phyloP scores from a whole-genome alignment of 1,140 invertebrate genomes.

The Caenorhabditis remanei region DNA sequence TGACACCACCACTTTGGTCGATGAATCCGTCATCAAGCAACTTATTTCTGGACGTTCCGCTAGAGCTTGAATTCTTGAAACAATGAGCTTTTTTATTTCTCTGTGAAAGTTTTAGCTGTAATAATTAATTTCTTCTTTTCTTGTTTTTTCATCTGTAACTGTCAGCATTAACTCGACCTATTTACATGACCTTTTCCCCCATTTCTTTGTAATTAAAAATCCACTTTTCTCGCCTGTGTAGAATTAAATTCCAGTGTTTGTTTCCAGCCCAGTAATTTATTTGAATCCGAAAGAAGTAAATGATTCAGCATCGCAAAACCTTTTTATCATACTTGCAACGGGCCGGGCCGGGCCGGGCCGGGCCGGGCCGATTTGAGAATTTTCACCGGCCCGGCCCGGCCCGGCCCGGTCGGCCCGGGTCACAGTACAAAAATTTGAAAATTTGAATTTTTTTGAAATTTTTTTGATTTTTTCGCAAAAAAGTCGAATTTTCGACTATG shows the following conservation, averaged over 20 bases:
- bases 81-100: background rate
- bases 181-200: constrained; percentile 4
- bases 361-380: too few relatives aligned
- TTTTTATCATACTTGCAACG: background rate
- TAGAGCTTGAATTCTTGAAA: background rate
- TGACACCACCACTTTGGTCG: constrained; percentile 91
- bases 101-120: constrained; percentile 9
- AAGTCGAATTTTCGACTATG: too few relatives aligned
- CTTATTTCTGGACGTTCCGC: constrained; percentile 56
- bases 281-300: background rate
- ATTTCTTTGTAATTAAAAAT: constrained; percentile 19
- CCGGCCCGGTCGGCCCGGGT: too few relatives aligned
- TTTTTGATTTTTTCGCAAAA: too few relatives aligned
- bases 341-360: too few relatives aligned
- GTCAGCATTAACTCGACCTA: constrained; percentile 1
- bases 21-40: constrained; percentile 86
- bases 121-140: background rate
- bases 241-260: constrained; percentile 42
- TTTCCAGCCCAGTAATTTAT: background rate
- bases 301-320: background rate
- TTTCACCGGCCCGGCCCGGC: too few relatives aligned
- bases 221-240: constrained; percentile 21
- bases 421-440: too few relatives aligned
- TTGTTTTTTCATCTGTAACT: constrained; percentile 2
- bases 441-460: too few relatives aligned